phyloP scores from a whole-genome alignment of 2,113 vertebrate genomes.

The Pycnonotus jocosus region DNA sequence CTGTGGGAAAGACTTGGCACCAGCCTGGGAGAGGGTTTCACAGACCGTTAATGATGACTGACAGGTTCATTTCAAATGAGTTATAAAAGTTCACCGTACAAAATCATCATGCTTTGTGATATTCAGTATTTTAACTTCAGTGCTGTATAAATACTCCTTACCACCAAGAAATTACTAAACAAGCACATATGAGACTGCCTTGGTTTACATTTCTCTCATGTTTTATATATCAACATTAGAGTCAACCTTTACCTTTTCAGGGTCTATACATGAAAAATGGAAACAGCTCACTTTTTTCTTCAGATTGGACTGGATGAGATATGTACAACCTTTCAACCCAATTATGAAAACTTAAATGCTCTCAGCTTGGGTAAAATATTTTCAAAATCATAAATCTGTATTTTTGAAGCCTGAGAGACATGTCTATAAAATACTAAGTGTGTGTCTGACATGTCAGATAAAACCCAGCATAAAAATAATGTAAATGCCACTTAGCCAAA shows the following conservation, averaged over 20 bases:
- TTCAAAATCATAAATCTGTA: background rate
- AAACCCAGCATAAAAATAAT: slow-evolving; percentile 24
- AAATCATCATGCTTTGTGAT: slow-evolving; percentile 27
- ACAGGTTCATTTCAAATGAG: slow-evolving; percentile 58
- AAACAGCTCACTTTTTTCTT: slow-evolving; percentile 22
- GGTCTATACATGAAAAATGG: background rate
- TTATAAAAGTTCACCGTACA: slow-evolving; percentile 37
- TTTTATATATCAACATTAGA: background rate
- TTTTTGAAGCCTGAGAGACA: background rate
- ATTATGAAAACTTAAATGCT: background rate
- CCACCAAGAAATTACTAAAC: background rate
- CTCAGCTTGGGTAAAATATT: slow-evolving; percentile 23
- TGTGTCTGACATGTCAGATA: background rate
- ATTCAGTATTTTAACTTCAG: slow-evolving; percentile 44
- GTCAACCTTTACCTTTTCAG: background rate
- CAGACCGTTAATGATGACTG: slow-evolving; percentile 67
- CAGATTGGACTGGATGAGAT: slow-evolving; percentile 6
- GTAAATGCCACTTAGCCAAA: background rate
- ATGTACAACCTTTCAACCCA: background rate
- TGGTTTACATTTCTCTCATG: background rate
- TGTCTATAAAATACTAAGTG: background rate
- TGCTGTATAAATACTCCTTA: background rate
- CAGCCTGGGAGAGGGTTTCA: slow-evolving; percentile 52
- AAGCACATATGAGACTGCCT: background rate
- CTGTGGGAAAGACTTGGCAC: slow-evolving; percentile 44